Base-by-base conservation (phyloP, 2,113 vertebrate genomes). In the Aphyosemion australe region DNA sequence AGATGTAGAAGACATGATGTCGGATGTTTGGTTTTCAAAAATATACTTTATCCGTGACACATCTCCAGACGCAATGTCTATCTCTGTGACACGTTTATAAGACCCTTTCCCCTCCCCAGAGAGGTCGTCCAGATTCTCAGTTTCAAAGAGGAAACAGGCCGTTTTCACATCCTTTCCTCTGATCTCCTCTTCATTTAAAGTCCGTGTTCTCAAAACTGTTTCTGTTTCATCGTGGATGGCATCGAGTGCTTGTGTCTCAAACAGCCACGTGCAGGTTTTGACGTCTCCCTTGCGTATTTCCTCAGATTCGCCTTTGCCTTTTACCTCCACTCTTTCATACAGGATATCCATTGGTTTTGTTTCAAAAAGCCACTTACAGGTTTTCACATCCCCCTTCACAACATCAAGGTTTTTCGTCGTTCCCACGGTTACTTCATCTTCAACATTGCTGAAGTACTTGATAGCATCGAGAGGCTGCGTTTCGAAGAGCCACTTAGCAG, bases 401-500 rank as follows among this genome's bases (percentile, higher is more conserved):
- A 92, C 78, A 12, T 96, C 94, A 32, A 58, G 57, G 43, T 32
- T 80, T 59, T 88, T 68, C 45, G 76, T 88, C 53, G 64, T 68
- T 11, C 0, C 69, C 56, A 85, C 74, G 55, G 20, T 86, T 82
- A 94, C 94, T 71, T 91, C 93, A 76, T 95, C 94, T 79, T 95
- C 95, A 39, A 86, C 73, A 37, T 94, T 92, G 63, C 90, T 95
- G 72, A 95, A 94, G 82, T 94, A 92, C 82, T 95, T 96, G 64
- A 97, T 96, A 5, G 92, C 91, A 84, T 97, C 95, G 57, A 97
- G 92, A 73, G 95, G 93, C 77, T 97, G 95, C 5, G 95, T 97
- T 92, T 97, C 96, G 93, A 97, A 97, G 41, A 97, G 84, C 96
- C 96, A 97, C 76, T 96, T 96, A 32, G 94, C 95, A 53, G 93